Conservation (phyloP, 2,888 invertebrate species). For the Ochropleura plecta region DNA sequence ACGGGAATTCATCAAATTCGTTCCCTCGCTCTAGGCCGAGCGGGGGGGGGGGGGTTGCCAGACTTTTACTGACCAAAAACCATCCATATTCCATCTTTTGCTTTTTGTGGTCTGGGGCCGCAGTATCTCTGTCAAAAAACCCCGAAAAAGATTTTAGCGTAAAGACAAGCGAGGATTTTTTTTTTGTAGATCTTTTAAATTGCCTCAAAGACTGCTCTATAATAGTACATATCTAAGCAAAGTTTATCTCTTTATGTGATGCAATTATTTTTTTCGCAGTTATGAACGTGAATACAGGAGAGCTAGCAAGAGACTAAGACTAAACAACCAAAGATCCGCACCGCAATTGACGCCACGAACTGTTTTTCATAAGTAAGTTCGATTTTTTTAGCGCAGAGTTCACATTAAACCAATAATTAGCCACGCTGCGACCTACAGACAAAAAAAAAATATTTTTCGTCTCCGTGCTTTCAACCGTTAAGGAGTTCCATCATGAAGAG, state of each 20-base stretch:
- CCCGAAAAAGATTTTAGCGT: background rate
- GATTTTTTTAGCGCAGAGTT: background rate
- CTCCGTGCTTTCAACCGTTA: no score
- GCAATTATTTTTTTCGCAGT: slow-evolving; percentile 72
- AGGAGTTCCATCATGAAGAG: no score
- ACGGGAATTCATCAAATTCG: no score
- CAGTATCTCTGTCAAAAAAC: no score
- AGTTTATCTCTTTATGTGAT: background rate
- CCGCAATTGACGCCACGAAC: slow-evolving; percentile 91
- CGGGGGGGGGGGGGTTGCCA: no score
- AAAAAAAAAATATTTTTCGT: no score
- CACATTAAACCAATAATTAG: background rate
- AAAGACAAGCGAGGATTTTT: background rate
- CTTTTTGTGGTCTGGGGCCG: no score
- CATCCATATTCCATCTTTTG: no score
- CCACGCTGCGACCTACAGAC: no score
- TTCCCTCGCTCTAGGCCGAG: no score
- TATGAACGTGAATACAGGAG: slow-evolving; percentile 89
- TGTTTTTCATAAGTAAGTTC: slow-evolving; percentile 92
- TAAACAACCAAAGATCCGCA: slow-evolving; percentile 85
- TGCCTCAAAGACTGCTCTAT: background rate
- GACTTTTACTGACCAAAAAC: no score
- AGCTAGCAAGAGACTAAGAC: slow-evolving; percentile 91
- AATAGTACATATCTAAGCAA: background rate
- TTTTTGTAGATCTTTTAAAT: background rate